phyloP scores from a whole-genome alignment of 1,140 invertebrate genomes.

The Lepidostoma basale region DNA sequence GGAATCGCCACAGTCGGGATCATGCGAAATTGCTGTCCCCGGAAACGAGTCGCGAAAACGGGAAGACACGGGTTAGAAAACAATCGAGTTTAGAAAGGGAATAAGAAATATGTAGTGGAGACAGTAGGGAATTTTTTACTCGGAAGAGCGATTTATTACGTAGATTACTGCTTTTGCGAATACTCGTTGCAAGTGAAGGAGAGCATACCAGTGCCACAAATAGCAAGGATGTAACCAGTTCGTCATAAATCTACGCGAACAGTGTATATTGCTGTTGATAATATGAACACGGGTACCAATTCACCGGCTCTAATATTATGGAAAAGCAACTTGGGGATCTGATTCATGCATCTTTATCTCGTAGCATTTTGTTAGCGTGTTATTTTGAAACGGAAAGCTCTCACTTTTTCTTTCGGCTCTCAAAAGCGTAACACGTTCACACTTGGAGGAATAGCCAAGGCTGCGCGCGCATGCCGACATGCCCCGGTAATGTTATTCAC shows the following conservation, averaged over 20 bases:
- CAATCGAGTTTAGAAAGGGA: background rate
- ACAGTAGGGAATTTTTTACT: background rate
- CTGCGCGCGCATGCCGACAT: too few species aligned
- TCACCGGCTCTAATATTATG: slow-evolving; percentile 9
- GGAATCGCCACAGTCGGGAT: background rate
- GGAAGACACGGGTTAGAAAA: background rate
- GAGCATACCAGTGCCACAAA: slow-evolving; percentile 28
- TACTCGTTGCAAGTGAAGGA: slow-evolving; percentile 6
- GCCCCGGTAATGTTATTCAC: too few species aligned
- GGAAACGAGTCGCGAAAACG: background rate
- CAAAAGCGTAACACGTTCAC: slow-evolving; percentile 5
- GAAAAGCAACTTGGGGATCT: slow-evolving; percentile 35
- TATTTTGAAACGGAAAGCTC: background rate
- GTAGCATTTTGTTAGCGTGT: slow-evolving; percentile 14
- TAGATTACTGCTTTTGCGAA: background rate
- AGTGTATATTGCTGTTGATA: slow-evolving; percentile 35
- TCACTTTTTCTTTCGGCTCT: background rate
- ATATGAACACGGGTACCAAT: slow-evolving; percentile 38
- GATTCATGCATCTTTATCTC: slow-evolving; percentile 18
- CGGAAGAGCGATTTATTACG: background rate
- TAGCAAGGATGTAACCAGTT: slow-evolving; percentile 44
- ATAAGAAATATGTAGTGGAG: background rate
- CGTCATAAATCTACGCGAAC: slow-evolving; percentile 42
- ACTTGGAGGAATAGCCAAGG: background rate
- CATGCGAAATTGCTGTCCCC: slow-evolving; percentile 8